Evolutionary conservation across 2,113 vertebrate genomes (phyloP).

Genomic region (Bubo blakistoni): DNA sequence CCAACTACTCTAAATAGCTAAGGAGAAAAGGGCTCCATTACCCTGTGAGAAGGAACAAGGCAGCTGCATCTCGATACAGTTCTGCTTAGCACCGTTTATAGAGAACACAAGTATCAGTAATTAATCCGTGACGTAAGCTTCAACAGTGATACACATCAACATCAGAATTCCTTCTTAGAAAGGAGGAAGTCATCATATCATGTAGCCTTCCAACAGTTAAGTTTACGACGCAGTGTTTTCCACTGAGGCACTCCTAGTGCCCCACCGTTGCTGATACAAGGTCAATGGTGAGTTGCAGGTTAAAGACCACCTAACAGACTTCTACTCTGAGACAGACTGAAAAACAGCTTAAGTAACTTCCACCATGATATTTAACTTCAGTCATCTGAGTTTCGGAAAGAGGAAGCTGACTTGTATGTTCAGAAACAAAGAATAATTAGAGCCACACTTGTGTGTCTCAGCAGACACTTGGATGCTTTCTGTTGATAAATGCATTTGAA

Average conservation of each 20-base stretch:
- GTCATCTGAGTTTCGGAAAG: background rate
- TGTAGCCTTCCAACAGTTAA: background rate
- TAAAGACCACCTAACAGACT: background rate
- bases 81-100: background rate
- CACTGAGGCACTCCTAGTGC: background rate
- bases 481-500: background rate
- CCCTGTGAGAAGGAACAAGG: background rate
- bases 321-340: background rate
- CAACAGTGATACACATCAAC: background rate
- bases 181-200: background rate
- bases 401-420: background rate
- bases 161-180: background rate
- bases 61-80: background rate
- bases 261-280: fast-evolving
- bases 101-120: background rate
- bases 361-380: background rate
- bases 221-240: background rate
- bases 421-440: background rate
- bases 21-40: background rate
- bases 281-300: background rate
- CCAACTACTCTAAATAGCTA: background rate
- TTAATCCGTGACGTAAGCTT: background rate
- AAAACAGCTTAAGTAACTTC: background rate
- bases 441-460: background rate
- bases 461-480: background rate